Conservation (phyloP, 2,113 vertebrate species). For the Thomomys bottae region DNA sequence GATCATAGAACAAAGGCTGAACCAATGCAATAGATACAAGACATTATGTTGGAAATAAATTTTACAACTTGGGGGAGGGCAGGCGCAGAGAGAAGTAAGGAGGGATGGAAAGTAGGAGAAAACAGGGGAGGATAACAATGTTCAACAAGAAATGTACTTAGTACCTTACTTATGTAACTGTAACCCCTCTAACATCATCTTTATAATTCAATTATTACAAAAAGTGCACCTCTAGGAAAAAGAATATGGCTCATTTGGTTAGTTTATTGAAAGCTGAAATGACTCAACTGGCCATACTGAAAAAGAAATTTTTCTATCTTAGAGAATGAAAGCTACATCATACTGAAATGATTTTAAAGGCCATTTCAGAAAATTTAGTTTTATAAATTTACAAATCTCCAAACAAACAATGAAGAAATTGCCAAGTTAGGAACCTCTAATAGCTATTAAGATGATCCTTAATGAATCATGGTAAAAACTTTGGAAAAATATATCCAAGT, state of each 20-base stretch:
- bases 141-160: no score
- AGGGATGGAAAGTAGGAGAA: no score
- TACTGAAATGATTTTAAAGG: no score
- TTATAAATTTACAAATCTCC: neutral
- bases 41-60: no score
- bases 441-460: conserved; percentile 8
- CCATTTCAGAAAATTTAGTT: conserved; percentile 4
- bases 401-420: neutral
- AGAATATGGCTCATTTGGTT: neutral
- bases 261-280: conserved; percentile 33
- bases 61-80: no score
- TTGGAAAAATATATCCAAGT: neutral
- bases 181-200: no score
- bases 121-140: no score
- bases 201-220: neutral
- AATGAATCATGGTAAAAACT: neutral
- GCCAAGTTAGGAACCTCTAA: conserved; percentile 14
- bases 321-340: conserved; percentile 27
- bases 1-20: no score
- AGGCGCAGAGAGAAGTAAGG: no score
- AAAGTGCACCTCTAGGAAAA: no score
- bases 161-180: no score
- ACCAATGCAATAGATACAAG: no score
- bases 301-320: conserved; percentile 26
- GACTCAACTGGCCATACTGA: neutral